Evolutionary conservation across 1,140 invertebrate species (phyloP).

Genomic region (Psix sp.): DNA sequence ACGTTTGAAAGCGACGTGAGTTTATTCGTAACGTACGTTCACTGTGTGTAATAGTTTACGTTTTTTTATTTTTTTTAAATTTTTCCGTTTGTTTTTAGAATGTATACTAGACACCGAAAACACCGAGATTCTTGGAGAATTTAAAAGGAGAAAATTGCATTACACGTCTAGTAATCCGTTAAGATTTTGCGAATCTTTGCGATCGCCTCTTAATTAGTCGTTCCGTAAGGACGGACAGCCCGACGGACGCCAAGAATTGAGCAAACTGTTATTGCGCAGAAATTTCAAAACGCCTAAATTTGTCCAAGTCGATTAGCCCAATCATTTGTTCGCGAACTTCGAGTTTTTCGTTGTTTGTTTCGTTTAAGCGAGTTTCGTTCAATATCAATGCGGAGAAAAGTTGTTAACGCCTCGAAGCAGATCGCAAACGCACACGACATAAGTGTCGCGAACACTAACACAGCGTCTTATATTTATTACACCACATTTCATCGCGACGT

Average conservation of each 20-base stretch:
- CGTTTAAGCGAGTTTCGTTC: too few relatives aligned
- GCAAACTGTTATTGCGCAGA: conserved; percentile 74
- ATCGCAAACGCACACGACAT: too few relatives aligned
- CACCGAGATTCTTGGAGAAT: conserved; percentile 72
- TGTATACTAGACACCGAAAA: conserved; percentile 75
- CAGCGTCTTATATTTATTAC: too few relatives aligned
- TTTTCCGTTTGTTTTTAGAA: conserved; percentile 48
- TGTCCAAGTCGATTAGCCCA: conserved; percentile 19
- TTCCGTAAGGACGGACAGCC: conserved; percentile 72
- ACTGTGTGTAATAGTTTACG: conserved; percentile 27
- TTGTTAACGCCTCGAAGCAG: too few relatives aligned
- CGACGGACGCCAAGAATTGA: conserved; percentile 75
- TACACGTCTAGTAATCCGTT: conserved; percentile 58
- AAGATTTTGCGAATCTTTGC: conserved; percentile 51
- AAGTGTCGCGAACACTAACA: too few relatives aligned
- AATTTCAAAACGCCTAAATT: conserved; percentile 61
- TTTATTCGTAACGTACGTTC: conserved; percentile 10
- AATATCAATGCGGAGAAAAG: too few relatives aligned
- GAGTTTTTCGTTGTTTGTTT: conserved; percentile 14
- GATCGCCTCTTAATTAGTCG: conserved; percentile 64
- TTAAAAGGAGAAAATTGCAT: conserved; percentile 69
- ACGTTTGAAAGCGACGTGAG: conserved; percentile 54
- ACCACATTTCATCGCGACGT: too few relatives aligned
- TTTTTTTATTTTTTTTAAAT: conserved; percentile 13
- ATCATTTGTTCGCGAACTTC: conserved; percentile 23